Conservation (phyloP, 2,888 invertebrate species). For the Drosophila nigricruria region DNA sequence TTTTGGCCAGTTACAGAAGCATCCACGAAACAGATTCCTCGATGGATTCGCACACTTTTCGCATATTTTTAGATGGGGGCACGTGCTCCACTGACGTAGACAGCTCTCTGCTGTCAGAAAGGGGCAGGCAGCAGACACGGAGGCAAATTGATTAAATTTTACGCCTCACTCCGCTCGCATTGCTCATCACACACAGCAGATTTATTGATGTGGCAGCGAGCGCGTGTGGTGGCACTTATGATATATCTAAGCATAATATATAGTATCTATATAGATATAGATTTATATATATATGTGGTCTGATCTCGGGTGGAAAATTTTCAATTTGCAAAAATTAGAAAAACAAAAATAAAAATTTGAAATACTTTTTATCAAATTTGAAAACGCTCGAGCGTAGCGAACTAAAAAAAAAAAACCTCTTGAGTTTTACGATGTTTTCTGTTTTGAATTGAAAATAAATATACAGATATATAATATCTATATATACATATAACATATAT, state of each 20-base stretch:
- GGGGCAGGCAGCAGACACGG: neutral
- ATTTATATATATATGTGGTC: slow-evolving; percentile 14
- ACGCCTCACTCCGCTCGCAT: neutral
- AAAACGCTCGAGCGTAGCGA: slow-evolving; percentile 22
- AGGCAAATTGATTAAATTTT: slow-evolving; percentile 16
- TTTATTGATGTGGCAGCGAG: slow-evolving; percentile 50
- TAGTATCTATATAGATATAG: slow-evolving; percentile 5
- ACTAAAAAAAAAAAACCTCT: slow-evolving; percentile 10
- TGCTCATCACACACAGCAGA: slow-evolving; percentile 19
- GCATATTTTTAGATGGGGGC: slow-evolving; percentile 59
- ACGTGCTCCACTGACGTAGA: slow-evolving; percentile 61
- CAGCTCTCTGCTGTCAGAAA: neutral
- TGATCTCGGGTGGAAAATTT: slow-evolving; percentile 44
- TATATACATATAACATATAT: slow-evolving; percentile 4
- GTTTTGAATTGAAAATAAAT: slow-evolving; percentile 27
- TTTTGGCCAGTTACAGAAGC: slow-evolving; percentile 68
- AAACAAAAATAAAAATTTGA: slow-evolving; percentile 1
- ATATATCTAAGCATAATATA: slow-evolving; percentile 27
- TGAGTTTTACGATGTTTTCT: slow-evolving; percentile 20
- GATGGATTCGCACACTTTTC: slow-evolving; percentile 64
- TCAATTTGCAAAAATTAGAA: slow-evolving; percentile 13
- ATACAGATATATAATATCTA: slow-evolving; percentile 9
- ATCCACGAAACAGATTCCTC: slow-evolving; percentile 30
- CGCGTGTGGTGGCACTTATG: slow-evolving; percentile 66
- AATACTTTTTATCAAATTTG: slow-evolving; percentile 37